phyloP scores from a whole-genome alignment of 2,888 invertebrate species.

The Poecilus cupreus region DNA sequence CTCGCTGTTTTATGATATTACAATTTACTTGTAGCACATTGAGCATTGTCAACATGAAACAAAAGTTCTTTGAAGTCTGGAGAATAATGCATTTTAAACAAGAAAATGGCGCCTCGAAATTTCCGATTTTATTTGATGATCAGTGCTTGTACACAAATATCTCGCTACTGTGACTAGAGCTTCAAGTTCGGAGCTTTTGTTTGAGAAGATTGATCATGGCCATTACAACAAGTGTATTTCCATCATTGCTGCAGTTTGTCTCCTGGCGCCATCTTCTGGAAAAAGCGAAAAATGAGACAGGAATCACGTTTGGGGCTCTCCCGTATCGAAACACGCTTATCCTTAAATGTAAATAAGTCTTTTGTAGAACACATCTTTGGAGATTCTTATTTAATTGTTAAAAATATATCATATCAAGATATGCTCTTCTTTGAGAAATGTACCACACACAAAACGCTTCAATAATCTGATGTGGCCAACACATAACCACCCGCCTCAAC shows the following conservation, averaged over 20 bases:
- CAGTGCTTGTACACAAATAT: not conserved
- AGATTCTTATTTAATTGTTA: too few relatives aligned
- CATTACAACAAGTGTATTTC: slow-evolving; percentile 24
- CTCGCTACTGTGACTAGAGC: not conserved
- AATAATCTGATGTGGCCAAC: too few relatives aligned
- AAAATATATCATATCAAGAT: too few relatives aligned
- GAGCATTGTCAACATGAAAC: not conserved
- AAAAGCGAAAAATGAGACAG: not conserved
- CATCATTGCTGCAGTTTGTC: slow-evolving; percentile 1
- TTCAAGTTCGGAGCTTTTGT: not conserved
- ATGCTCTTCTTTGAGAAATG: too few relatives aligned
- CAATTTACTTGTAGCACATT: not conserved
- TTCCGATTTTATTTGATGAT: not conserved
- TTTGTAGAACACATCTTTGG: too few relatives aligned
- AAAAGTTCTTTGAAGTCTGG: not conserved
- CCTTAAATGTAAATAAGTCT: too few relatives aligned
- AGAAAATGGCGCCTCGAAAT: not conserved
- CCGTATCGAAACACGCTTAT: too few relatives aligned
- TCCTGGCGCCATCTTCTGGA: not conserved
- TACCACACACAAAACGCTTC: too few relatives aligned
- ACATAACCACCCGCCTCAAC: too few relatives aligned
- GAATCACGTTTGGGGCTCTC: not conserved
- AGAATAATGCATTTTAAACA: not conserved
- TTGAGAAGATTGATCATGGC: slow-evolving; percentile 8
- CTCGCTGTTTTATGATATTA: not conserved